phyloP scores from a whole-genome alignment of 2,888 invertebrate genomes.

The Acanthosoma haemorrhoidale region DNA sequence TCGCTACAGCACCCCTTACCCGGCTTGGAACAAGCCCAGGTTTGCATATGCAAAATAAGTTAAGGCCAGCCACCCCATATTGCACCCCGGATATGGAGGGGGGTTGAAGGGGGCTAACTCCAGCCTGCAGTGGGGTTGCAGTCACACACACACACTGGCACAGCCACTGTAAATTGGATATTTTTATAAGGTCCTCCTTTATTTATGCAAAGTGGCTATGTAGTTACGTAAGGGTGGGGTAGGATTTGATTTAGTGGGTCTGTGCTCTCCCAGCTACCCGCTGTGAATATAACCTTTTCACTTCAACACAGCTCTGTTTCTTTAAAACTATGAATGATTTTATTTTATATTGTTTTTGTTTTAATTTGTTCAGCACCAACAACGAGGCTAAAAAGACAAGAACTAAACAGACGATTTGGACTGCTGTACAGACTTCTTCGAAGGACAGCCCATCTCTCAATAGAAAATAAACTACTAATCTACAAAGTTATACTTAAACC shows the following conservation, averaged over 20 bases:
- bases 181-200: not conserved
- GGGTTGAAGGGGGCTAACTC: too few relatives aligned
- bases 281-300: not conserved
- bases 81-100: not conserved
- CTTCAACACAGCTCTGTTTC: too few relatives aligned
- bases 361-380: too few relatives aligned
- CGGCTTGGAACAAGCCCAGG: not conserved
- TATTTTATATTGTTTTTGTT: too few relatives aligned
- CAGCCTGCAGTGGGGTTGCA: conserved; percentile 3
- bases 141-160: not conserved
- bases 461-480: too few relatives aligned
- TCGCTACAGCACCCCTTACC: too few relatives aligned
- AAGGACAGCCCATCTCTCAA: too few relatives aligned
- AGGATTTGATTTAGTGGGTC: not conserved
- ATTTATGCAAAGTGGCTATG: not conserved
- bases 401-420: too few relatives aligned
- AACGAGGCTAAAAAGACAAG: too few relatives aligned
- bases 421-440: too few relatives aligned
- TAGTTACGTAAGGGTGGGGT: not conserved
- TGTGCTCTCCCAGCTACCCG: not conserved
- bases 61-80: not conserved
- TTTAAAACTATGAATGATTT: too few relatives aligned
- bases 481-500: too few relatives aligned
- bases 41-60: conserved; percentile 8
- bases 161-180: conserved; percentile 1